Evolutionary conservation across 2,797 vertebrate genomes (phyloP).

Genomic region (Sarcoramphus papa): DNA sequence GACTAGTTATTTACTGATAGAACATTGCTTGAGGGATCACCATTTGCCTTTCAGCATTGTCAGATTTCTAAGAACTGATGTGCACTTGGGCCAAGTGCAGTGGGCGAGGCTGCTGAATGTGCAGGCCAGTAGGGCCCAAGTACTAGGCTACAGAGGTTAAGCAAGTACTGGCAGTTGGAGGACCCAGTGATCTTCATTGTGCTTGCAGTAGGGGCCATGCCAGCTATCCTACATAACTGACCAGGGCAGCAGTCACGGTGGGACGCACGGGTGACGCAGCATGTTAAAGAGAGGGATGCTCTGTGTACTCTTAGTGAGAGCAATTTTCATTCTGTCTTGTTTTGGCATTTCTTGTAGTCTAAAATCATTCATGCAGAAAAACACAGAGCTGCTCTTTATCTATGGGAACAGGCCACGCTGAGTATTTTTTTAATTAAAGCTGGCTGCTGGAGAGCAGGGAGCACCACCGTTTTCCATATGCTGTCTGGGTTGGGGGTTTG

Average conservation of each 20-base stretch:
- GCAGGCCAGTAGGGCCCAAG: not conserved
- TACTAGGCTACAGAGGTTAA: not conserved
- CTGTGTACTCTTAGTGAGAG: not conserved
- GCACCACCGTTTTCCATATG: not conserved
- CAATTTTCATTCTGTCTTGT: not conserved
- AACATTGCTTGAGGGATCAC: not conserved
- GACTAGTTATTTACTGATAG: not conserved
- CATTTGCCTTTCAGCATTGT: not conserved
- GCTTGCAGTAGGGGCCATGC: not conserved
- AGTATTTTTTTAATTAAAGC: constrained; percentile 17
- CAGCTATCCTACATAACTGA: not conserved
- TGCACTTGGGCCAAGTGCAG: not conserved
- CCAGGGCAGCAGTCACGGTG: not conserved
- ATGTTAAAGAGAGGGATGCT: not conserved
- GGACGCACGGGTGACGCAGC: not conserved
- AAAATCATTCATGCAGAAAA: constrained; percentile 10
- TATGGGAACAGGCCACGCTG: not conserved
- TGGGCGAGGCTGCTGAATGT: not conserved
- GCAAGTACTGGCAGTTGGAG: not conserved
- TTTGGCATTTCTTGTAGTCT: not conserved
- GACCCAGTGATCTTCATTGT: not conserved
- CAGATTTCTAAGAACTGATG: not conserved
- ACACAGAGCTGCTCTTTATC: not conserved
- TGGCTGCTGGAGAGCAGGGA: not conserved
- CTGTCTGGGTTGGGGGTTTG: not conserved